Evolutionary conservation across 1,140 invertebrate species (phyloP).

Genomic region (Drepana arcuata): DNA sequence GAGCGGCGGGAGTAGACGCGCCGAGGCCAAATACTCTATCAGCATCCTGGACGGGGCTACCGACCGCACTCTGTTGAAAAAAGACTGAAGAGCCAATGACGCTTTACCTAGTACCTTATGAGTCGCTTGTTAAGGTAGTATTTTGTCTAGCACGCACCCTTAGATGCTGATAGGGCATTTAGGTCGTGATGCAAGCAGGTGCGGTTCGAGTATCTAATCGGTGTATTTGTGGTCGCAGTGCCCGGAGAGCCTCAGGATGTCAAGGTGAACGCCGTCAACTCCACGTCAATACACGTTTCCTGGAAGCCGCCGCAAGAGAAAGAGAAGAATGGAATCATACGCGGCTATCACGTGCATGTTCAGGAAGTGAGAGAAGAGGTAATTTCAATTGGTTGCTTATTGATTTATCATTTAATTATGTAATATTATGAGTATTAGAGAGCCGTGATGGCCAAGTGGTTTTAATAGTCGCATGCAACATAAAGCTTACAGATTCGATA

Average conservation of each 20-base stretch:
- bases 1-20: slow-evolving; percentile 38
- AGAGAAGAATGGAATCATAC: slow-evolving; percentile 95
- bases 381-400: slow-evolving; percentile 6
- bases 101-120: too few relatives aligned
- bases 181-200: slow-evolving; percentile 33
- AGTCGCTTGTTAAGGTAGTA: slow-evolving; percentile 52
- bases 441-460: too few relatives aligned
- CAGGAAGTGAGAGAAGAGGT: slow-evolving; percentile 92
- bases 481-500: too few relatives aligned
- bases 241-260: slow-evolving; percentile 96
- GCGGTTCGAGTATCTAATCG: slow-evolving; percentile 26
- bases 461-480: too few relatives aligned
- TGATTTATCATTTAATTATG: background rate
- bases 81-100: too few relatives aligned
- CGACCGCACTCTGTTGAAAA: slow-evolving; percentile 44
- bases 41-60: slow-evolving; percentile 56
- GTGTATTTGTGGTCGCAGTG: slow-evolving; percentile 79
- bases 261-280: slow-evolving; percentile 89
- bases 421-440: too few relatives aligned
- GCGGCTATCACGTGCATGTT: slow-evolving; percentile 96
- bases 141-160: slow-evolving; percentile 53
- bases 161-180: slow-evolving; percentile 72
- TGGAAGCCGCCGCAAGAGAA: slow-evolving; percentile 93
- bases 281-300: slow-evolving; percentile 90
- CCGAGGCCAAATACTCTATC: slow-evolving; percentile 68